Conservation (phyloP, 2,888 invertebrate genomes). For the Operophtera brumata region DNA sequence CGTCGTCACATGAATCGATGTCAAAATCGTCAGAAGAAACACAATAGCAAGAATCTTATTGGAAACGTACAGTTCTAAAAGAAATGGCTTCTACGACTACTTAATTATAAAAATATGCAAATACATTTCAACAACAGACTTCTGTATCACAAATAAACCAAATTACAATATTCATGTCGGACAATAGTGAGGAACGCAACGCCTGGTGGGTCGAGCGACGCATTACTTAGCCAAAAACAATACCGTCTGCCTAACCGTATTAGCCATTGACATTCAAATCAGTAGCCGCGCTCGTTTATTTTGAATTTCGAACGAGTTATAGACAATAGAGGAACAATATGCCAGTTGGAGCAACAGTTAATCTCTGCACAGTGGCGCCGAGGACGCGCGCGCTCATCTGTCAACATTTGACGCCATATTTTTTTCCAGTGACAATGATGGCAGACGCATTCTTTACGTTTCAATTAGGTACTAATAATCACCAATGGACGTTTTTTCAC, state of each 20-base stretch:
- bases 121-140: constrained; percentile 20
- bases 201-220: constrained; percentile 27
- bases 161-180: constrained; percentile 14
- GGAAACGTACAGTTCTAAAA: constrained; percentile 5
- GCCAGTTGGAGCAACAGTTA: constrained; percentile 76
- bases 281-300: constrained; percentile 75
- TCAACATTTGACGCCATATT: constrained; percentile 69
- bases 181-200: constrained; percentile 18
- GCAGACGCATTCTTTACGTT: constrained; percentile 17
- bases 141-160: constrained; percentile 24
- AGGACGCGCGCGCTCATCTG: constrained; percentile 64
- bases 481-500: background rate
- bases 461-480: background rate
- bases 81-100: constrained; percentile 1
- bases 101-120: constrained; percentile 24
- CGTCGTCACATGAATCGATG: background rate
- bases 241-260: constrained; percentile 66
- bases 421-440: constrained; percentile 50
- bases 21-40: background rate
- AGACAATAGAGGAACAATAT: constrained; percentile 68
- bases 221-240: constrained; percentile 69
- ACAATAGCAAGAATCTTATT: constrained; percentile 10
- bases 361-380: constrained; percentile 75
- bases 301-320: constrained; percentile 67
- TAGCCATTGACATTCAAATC: constrained; percentile 77